Base-by-base conservation (phyloP, 2,888 invertebrate genomes). In the Flabesymbios commensalis region DNA sequence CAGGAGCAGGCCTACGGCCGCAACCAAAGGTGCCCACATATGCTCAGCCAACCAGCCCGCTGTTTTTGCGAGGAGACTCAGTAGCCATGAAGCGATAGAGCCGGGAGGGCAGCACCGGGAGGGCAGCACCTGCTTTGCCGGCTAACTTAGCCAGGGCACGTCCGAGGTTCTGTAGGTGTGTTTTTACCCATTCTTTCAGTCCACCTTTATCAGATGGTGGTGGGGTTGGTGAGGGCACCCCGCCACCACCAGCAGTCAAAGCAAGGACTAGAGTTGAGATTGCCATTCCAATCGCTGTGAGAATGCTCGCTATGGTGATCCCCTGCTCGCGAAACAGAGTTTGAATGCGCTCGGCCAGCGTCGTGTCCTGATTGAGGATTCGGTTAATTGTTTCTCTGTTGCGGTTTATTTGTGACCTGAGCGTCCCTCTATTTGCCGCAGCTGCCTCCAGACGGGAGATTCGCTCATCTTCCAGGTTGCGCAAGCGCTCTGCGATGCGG, bases 51-150 rank as follows among this genome's bases (percentile, higher is more conserved):
- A 10, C 5, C n/a, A n/a, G n/a, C n/a, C n/a, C n/a, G 45, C n/a
- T n/a, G n/a, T n/a, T n/a, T n/a, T n/a, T n/a, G n/a, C 41, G 2
- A 24, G 39, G 0, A 41, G 24, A 17, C 31, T 39, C 22, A 55
- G 42, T 14, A 55, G 22, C 55, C 55, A 55, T 17, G 55, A 55
- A 4, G 42, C 55, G 28, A 22, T n/a, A 28, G 41, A n/a, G 1
- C 55, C 55, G n/a, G 42, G 39, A 32, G n/a, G n/a, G n/a, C n/a
- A 55, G 39, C 17, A 45, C 48, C 17, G 57, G 57, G 14, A 57
- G 47, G 14, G 57, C 57, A 2, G 47, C 33, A 19, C 47, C 57
- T 1, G 32, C 57, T 26, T 57, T 57, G 5, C 19, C 57, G 17
- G 47, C 47, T 17, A 57, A 31, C 10, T 28, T 5, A 19, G 29